phyloP scores from a whole-genome alignment of 2,797 vertebrate genomes.

The Pseudotriccus pelzelni region DNA sequence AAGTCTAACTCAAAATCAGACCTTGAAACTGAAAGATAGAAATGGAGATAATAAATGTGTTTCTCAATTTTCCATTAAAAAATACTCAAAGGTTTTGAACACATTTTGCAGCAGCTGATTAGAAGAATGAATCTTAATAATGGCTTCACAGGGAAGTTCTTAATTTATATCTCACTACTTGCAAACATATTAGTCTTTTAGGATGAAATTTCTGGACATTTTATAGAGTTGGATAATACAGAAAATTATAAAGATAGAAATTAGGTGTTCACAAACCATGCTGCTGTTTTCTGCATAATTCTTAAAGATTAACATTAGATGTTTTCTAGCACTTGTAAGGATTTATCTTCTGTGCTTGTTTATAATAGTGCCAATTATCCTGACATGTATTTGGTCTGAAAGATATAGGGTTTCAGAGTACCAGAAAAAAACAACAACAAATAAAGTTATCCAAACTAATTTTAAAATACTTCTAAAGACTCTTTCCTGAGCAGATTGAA shows the following conservation, averaged over 20 bases:
- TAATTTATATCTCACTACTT: slow-evolving; percentile 19
- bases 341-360: neutral
- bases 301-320: neutral
- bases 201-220: slow-evolving; percentile 9
- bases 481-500: neutral
- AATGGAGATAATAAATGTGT: neutral
- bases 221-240: neutral
- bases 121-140: neutral
- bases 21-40: neutral
- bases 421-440: neutral
- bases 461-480: neutral
- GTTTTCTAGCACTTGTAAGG: neutral
- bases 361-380: neutral
- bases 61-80: neutral
- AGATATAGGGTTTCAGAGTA: neutral
- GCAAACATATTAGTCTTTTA: neutral
- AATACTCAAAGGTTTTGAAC: neutral
- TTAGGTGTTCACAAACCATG: neutral
- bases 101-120: neutral
- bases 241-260: neutral
- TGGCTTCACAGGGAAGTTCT: neutral
- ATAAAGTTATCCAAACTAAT: neutral
- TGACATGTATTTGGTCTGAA: neutral
- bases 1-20: slow-evolving; percentile 2
- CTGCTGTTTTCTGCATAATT: neutral